A percentile compares a stretch with the other conserved stretches of the same genome.
Conservation (phyloP, 1,140 invertebrate species). For the Harlomillsia oculata region DNA sequence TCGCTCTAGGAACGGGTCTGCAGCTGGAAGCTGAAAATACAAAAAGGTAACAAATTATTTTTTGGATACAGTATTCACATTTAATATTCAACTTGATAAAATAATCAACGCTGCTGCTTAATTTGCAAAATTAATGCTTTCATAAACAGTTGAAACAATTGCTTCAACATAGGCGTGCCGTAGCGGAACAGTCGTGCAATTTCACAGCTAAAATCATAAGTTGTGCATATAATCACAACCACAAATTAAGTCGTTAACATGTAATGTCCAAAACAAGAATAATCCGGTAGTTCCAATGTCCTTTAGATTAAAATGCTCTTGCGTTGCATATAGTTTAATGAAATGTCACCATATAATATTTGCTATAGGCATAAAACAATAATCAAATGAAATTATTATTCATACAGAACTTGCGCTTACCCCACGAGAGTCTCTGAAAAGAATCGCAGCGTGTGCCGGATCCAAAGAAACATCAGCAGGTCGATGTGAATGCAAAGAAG, state of each 20-base stretch:
- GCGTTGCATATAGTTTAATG: neutral
- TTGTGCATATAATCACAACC: no score
- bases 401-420: conserved; percentile 48
- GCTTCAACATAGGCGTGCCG: neutral
- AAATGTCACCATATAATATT: neutral
- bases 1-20: conserved; percentile 80
- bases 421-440: conserved; percentile 78
- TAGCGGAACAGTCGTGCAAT: neutral
- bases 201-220: neutral
- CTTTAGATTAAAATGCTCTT: neutral
- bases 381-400: neutral
- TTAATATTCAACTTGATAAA: neutral
- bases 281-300: neutral
- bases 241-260: no score
- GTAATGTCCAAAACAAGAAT: no score
- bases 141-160: neutral
- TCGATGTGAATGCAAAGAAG: conserved; percentile 44
- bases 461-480: conserved; percentile 58
- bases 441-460: conserved; percentile 73
- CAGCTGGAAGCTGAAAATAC: conserved; percentile 69
- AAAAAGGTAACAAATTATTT: conserved; percentile 30
- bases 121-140: neutral
- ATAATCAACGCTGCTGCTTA: neutral
- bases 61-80: no score
- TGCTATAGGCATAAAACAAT: neutral